These are phyloP conservation scores for Sarcophaga caerulescens DNA, from an alignment of 2,888 invertebrate species.

Conservation along the genomic window DNA sequence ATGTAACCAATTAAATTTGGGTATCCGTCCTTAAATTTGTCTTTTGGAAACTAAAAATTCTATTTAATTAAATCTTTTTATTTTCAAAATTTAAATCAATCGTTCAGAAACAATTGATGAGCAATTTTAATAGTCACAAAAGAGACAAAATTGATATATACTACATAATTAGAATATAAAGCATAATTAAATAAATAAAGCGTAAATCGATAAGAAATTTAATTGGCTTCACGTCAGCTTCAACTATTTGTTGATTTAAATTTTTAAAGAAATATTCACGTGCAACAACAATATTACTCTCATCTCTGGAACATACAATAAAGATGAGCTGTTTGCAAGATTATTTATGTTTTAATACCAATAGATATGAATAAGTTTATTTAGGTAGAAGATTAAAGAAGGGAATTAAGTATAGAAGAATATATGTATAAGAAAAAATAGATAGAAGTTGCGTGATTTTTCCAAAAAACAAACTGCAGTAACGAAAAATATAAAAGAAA, in stretches of 20 bases:
- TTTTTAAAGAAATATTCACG: not conserved
- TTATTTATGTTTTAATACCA: not conserved
- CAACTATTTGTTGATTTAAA: not conserved
- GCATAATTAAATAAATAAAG: too few relatives aligned
- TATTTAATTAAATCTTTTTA: too few relatives aligned
- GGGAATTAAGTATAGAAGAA: not conserved
- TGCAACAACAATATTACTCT: slow-evolving; percentile 18
- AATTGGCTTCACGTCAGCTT: slow-evolving; percentile 24
- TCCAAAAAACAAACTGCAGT: slow-evolving; percentile 78
- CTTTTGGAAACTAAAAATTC: slow-evolving; percentile 59
- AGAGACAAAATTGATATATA: too few relatives aligned
- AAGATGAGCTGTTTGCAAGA: not conserved
- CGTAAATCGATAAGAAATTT: not conserved
- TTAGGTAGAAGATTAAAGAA: not conserved
- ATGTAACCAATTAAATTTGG: too few relatives aligned
- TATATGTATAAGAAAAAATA: slow-evolving; percentile 2
- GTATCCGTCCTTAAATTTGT: slow-evolving; percentile 53
- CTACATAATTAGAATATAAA: too few relatives aligned
- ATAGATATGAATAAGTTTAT: not conserved
- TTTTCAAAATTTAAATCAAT: not conserved
- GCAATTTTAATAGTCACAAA: too few relatives aligned
- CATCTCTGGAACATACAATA: not conserved
- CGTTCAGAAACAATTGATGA: too few relatives aligned
- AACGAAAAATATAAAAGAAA: slow-evolving; percentile 73
- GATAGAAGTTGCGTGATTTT: slow-evolving; percentile 43